Percentiles rank a stretch among this genome's conserved stretches.
phyloP scores from a whole-genome alignment of 2,797 vertebrate genomes.

The Hirundo rustica region DNA sequence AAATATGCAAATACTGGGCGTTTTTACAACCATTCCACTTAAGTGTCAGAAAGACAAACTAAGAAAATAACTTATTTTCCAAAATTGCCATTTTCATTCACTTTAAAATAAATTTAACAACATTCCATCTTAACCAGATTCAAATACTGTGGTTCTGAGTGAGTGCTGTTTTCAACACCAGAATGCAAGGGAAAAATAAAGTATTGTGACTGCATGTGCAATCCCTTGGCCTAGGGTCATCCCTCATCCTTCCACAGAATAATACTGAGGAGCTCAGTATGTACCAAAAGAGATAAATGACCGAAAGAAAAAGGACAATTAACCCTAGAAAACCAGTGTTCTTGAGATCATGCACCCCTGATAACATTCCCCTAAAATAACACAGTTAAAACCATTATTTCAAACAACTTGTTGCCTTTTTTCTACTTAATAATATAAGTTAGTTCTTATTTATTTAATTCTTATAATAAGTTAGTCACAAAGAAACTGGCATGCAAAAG shows the following conservation, averaged over 20 bases:
- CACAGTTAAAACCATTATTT: neutral
- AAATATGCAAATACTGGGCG: neutral
- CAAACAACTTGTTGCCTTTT: neutral
- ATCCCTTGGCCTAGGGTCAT: neutral
- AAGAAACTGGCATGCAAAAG: neutral
- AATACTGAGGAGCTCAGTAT: neutral
- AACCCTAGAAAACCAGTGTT: neutral
- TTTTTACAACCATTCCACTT: neutral
- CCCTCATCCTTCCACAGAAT: neutral
- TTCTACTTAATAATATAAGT: neutral
- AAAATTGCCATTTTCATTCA: neutral
- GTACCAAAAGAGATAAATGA: neutral
- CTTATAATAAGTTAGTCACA: neutral
- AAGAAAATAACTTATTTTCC: neutral
- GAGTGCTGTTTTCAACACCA: neutral
- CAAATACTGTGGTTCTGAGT: neutral
- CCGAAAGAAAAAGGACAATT: neutral
- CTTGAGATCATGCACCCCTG: neutral
- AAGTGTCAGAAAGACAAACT: neutral
- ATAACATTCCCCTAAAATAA: neutral
- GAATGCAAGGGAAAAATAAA: neutral
- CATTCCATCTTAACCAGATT: neutral
- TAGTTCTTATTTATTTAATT: neutral
- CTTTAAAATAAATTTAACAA: neutral
- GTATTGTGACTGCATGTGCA: neutral